Evolutionary conservation across 2,113 vertebrate species (phyloP), one percentile per base, ranked within the genome.

Genomic region (Hippolais icterina): DNA sequence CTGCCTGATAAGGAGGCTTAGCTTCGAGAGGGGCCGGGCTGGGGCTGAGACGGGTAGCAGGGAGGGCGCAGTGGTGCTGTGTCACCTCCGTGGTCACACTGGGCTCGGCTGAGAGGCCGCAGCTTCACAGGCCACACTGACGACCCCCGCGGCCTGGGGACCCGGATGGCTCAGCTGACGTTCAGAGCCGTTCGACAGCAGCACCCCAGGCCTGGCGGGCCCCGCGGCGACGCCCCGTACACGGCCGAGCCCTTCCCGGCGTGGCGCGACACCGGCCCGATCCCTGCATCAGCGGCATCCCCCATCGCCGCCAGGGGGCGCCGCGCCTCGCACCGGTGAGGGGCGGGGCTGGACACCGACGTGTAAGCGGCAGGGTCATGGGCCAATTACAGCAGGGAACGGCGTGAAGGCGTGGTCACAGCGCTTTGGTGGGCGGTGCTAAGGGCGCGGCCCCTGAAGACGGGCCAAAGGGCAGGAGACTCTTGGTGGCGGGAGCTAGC

Each of bases 11-110:
- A 29, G 22, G 37, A 50, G 27, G 31, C 37, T 31, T 16, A 57
- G 50, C 31, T 12, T 44, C 21, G 31, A 35, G 15, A 17, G 9
- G 15, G 56, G 53, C 37, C 7, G 24, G 6, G 21, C 37, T 1
- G 17, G 11, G 75, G 56, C 49, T 1, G 11, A 2, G 8, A 4
- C 11, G 0, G 5, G 46, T 0, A 6, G 10, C 23, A 21, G 9
- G 37, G 22, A 33, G 3, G 22, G 33, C 39, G 15, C 28, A 33
- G 23, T 1, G 47, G 10, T 28, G 22, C 39, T 28, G 8, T 15
- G 39, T 13, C 64, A 28, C 28, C 18, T 17, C 39, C 15, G 37
- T 2, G 37, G 22, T 20, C 59, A 37, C 50, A 20, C 20, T 0
- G 37, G 33, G 28, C 60, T 22, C 12, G 46, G 23, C 37, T 20